These are phyloP conservation scores for Agrochola lychnidis DNA, from an alignment of 2,888 invertebrate genomes.

Conservation along the genomic window DNA sequence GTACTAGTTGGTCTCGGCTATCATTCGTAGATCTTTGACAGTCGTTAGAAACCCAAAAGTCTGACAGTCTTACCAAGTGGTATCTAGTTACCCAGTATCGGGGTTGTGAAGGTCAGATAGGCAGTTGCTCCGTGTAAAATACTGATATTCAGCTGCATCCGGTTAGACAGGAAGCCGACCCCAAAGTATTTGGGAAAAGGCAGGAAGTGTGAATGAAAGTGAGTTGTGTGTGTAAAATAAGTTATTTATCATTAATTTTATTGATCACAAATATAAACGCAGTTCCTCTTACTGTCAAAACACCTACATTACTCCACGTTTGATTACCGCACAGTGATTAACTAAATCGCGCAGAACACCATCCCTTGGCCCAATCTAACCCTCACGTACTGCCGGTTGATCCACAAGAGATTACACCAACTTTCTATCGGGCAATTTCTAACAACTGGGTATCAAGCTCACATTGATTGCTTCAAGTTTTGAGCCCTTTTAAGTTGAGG, in stretches of 20 bases:
- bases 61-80: background rate
- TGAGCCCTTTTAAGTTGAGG: slow-evolving; percentile 71
- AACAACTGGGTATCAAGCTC: slow-evolving; percentile 72
- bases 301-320: slow-evolving; percentile 68
- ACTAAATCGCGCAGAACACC: slow-evolving; percentile 76
- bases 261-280: background rate
- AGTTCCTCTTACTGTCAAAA: slow-evolving; percentile 42
- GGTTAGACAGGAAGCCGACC: background rate
- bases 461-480: slow-evolving; percentile 73
- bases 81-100: background rate
- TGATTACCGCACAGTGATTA: slow-evolving; percentile 79
- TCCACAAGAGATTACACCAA: slow-evolving; percentile 75
- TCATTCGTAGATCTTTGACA: no score
- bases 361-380: slow-evolving; percentile 73
- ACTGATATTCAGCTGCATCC: background rate
- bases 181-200: no score
- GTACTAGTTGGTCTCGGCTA: background rate
- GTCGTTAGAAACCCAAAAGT: background rate
- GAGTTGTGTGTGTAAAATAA: background rate
- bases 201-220: no score
- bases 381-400: slow-evolving; percentile 74
- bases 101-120: background rate
- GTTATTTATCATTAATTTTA: no score
- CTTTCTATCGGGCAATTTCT: slow-evolving; percentile 75
- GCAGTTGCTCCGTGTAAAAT: background rate